Base-by-base conservation (phyloP, 2,113 vertebrate genomes). In the Nycticebus coucang region DNA sequence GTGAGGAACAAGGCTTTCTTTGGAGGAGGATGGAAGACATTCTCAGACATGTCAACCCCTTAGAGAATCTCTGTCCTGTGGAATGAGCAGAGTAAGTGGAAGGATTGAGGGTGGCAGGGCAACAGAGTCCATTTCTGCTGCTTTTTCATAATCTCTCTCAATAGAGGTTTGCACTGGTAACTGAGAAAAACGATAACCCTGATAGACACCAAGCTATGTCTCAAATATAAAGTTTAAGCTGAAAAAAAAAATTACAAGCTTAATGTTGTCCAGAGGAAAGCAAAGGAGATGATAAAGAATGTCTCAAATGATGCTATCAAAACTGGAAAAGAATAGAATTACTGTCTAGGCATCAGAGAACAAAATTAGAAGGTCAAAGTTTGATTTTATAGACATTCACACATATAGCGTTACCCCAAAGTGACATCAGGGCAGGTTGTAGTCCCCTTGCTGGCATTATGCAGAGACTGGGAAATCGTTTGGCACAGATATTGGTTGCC, bases 31-130 rank as follows among this genome's bases (percentile, higher is more conserved):
- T 5, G 57, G 77, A 26, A 88, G 66, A 50, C 62, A 33, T 30
- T 86, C n/a, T 5, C 0, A 1, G 4, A 24, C 0, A 13, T 1
- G 0, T 19, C 55, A 19, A 55, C 35, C 28, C 81, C 22, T 62
- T n/a, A 35, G 11, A 64, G 37, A 35, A 69, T 2, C 53, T 21
- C 59, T 28, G 24, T 78, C 11, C 8, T 3, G 0, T 0, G 28
- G 55, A 81, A 30, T 14, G 50, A 84, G 15, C 75, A 33, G 7
- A 50, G 53, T 13, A 81, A 41, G 9, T 4, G 2, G 33, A 74
- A 33, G n/a, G 30, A 5, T 0, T 17, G 9, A 21, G 19, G 14
- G 0, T 26, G 19, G 60, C 41, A 66, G 10, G 22, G 26, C 7
- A 22, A 0, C 3, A n/a, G 26, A 24, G n/a, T 21, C 33, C 17